Evolutionary conservation across 1,140 invertebrate species (phyloP), one percentile per base, ranked within the genome.

Genomic region (Cyclina sinensis): DNA sequence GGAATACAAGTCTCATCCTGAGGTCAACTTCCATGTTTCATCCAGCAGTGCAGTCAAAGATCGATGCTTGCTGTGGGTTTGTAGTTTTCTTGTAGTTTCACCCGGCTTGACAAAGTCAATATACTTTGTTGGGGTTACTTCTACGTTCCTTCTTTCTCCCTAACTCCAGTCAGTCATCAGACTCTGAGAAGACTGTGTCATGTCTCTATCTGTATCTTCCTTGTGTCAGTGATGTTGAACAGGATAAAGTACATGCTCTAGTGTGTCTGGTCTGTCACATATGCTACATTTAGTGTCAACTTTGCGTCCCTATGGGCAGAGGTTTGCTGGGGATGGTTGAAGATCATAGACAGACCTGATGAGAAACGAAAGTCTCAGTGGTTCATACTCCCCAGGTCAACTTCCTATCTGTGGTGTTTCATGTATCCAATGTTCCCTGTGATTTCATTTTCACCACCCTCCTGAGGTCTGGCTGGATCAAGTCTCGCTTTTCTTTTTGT

Each of bases 311-410:
- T 35, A 78, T 51, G 73, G 35, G 74, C 11, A 48, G 11, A 78
- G 74, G 14, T 65, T 65, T 5, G 59, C 59, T 57, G 76, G 43
- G 14, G 76, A 80, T 32, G 76, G 76, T 30, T 57, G 43, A 27
- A 78, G 76, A 27, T 80, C 48, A 57, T 80, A 35, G 48, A 80
- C 48, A 4, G 76, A 80, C 76, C 76, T 80, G 51, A 80, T 21
- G 51, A 80, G 76, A 35, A 80, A 54, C 1, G 76, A 80, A 0
- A 80, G 24, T 24, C 76, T 54, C 30, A 80, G 18, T 80, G 48
- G 76, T 39, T 83, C 39, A 54, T 83, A 83, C 62, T 83, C 68
- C 80, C 80, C 80, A 83, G 59, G 80, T 83, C 80, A 83, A 21
- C 32, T 83, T 83, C 62, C 80, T 83, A 59, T 68, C 62, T 68